Conservation (phyloP, 2,797 vertebrate species). For the Myotis myotis region DNA sequence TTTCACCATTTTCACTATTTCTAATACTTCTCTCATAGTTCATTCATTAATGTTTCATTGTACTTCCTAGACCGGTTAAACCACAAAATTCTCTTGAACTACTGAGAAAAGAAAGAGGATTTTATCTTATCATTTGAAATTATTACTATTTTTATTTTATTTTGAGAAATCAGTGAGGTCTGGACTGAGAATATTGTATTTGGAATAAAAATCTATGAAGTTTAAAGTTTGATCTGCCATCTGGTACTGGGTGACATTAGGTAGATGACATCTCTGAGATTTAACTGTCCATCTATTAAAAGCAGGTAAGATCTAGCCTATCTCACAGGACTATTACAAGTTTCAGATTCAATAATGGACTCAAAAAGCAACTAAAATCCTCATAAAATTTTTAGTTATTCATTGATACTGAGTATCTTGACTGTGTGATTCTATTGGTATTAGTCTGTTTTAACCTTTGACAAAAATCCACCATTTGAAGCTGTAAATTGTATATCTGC, state of each 20-base stretch:
- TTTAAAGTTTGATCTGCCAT: not conserved
- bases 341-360: not conserved
- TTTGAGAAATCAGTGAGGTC: not conserved
- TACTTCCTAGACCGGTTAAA: not conserved
- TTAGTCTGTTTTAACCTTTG: not conserved
- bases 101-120: not conserved
- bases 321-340: not conserved
- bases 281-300: not conserved
- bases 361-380: not conserved
- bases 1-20: not conserved
- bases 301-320: not conserved
- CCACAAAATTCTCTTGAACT: not conserved
- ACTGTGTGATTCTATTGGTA: not conserved
- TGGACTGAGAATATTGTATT: not conserved
- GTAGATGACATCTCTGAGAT: not conserved
- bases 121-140: not conserved
- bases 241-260: not conserved
- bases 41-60: not conserved
- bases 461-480: not conserved
- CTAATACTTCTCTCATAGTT: not conserved
- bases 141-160: not conserved
- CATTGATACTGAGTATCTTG: not conserved
- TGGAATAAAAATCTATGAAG: not conserved
- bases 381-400: not conserved
- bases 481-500: rapidly evolving